Conservation (phyloP, 2,888 invertebrate species). For the Julus scandinavius region DNA sequence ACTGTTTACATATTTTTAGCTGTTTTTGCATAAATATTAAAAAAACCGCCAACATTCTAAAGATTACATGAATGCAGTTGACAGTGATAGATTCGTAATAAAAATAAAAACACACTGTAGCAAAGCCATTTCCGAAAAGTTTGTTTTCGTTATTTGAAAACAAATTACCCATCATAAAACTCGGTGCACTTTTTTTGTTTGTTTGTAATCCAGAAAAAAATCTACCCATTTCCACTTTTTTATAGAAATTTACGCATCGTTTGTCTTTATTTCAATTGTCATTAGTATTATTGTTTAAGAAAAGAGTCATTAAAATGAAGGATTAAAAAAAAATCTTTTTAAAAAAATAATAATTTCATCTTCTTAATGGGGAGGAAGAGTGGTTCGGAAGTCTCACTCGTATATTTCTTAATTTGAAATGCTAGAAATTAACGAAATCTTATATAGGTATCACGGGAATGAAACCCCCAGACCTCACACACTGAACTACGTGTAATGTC, state of each 20-base stretch:
- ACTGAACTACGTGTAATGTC: background rate
- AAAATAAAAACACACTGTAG: background rate
- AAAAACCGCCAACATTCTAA: background rate
- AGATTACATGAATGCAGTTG: background rate
- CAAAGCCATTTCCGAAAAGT: background rate
- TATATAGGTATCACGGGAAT: background rate
- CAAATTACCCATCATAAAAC: conserved; percentile 41
- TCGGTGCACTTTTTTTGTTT: background rate
- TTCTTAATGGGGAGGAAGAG: conserved; percentile 4
- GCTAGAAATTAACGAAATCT: background rate
- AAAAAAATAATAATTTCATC: background rate
- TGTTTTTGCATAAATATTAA: background rate
- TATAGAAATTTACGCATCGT: conserved; percentile 20
- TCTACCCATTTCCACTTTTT: conserved; percentile 10
- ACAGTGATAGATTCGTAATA: background rate
- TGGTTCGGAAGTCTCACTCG: background rate
- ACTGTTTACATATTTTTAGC: background rate
- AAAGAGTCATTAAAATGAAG: conserved; percentile 10
- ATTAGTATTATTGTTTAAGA: conserved; percentile 19
- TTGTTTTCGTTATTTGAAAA: conserved; percentile 1
- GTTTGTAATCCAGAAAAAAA: background rate
- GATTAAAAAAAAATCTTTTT: background rate
- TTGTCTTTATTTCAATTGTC: conserved; percentile 44
- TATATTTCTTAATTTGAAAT: background rate
- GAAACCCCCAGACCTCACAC: conserved; percentile 2